phyloP scores from a whole-genome alignment of 1,140 invertebrate genomes.

The Eulimnadia texana region DNA sequence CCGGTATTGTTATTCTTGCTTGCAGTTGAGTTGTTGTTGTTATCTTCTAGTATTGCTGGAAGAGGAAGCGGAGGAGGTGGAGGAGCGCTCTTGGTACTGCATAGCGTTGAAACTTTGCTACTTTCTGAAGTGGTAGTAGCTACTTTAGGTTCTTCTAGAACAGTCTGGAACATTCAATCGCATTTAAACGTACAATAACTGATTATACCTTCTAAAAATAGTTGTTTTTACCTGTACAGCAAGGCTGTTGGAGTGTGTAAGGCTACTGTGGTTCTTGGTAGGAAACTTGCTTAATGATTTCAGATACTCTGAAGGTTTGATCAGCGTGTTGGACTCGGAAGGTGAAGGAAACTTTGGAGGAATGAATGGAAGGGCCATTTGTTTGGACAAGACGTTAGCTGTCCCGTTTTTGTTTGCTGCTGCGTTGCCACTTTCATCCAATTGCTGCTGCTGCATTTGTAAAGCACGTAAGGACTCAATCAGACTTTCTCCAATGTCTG shows the following conservation, averaged over 20 bases:
- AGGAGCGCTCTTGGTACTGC: conserved; percentile 12
- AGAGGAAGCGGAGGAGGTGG: conserved; percentile 18
- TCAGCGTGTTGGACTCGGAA: conserved; percentile 52
- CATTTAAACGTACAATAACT: no score
- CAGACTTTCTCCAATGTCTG: conserved; percentile 18
- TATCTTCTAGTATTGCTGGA: conserved; percentile 20
- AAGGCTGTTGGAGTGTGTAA: conserved; percentile 12
- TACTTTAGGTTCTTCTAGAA: not conserved
- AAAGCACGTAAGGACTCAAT: conserved; percentile 11
- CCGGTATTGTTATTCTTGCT: not conserved
- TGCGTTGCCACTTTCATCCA: not conserved
- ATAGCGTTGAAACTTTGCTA: not conserved
- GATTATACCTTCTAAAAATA: no score
- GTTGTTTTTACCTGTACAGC: conserved; percentile 27
- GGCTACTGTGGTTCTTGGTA: not conserved
- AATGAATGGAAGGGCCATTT: conserved; percentile 69
- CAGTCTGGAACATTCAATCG: no score
- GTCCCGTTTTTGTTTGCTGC: not conserved
- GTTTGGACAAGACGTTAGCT: conserved; percentile 55
- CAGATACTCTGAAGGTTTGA: conserved; percentile 82
- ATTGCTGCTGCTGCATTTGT: conserved; percentile 12
- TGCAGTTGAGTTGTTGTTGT: not conserved
- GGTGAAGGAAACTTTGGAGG: conserved; percentile 64
- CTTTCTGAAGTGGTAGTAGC: not conserved
- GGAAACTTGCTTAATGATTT: conserved; percentile 34